Percentiles rank a stretch among this genome's conserved stretches.
Conservation (phyloP, 2,797 vertebrate species). For the Poecilia gillii region DNA sequence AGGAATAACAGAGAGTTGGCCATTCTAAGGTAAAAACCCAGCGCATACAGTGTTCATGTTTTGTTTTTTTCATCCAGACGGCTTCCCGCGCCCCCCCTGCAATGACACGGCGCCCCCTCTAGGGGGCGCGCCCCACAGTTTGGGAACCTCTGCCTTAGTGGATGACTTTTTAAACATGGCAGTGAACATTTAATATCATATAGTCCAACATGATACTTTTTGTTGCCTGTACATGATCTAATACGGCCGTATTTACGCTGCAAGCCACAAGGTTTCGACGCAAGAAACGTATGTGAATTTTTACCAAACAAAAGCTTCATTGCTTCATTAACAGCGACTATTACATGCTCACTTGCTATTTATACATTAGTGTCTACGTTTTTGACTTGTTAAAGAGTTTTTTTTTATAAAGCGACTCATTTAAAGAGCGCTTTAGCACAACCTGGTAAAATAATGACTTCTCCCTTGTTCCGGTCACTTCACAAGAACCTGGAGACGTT, state of each 20-base stretch:
- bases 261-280: not conserved
- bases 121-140: too few relatives aligned
- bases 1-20: too few relatives aligned
- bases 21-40: too few relatives aligned
- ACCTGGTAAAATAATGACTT: conserved; percentile 31
- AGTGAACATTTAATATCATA: not conserved
- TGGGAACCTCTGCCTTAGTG: too few relatives aligned
- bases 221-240: not conserved
- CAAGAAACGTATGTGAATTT: not conserved
- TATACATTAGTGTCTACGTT: not conserved
- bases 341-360: not conserved
- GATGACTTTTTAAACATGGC: not conserved
- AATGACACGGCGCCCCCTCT: too few relatives aligned
- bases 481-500: conserved; percentile 19
- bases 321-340: not conserved
- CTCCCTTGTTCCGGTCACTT: conserved; percentile 28
- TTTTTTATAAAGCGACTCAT: not conserved
- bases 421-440: not conserved
- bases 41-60: too few relatives aligned
- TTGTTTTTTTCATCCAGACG: too few relatives aligned
- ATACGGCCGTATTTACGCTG: not conserved
- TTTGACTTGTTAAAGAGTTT: conserved; percentile 5
- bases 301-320: not conserved
- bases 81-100: too few relatives aligned
- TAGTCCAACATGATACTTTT: not conserved